Percentiles rank a stretch among this genome's conserved stretches.
These are phyloP conservation scores for Nothobranchius kuhntae DNA, from an alignment of 2,113 vertebrate species.

Conservation along the genomic window DNA sequence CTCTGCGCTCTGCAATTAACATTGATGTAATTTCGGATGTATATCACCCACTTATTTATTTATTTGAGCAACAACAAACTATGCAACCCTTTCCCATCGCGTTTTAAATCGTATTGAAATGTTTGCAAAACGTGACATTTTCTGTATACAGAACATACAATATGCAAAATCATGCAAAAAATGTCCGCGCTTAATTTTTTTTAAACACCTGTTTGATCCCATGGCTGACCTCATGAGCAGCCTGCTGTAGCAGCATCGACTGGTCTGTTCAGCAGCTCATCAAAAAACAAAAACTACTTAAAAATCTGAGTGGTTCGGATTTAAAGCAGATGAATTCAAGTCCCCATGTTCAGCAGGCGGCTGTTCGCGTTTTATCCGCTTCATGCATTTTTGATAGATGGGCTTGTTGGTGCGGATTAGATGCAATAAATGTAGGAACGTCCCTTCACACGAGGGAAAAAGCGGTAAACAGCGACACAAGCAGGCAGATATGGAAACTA, in stretches of 20 bases:
- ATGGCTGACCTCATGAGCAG: constrained; percentile 18
- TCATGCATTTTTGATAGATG: constrained; percentile 42
- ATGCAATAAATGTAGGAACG: constrained; percentile 19
- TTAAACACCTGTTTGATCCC: constrained; percentile 51
- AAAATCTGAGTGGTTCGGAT: background rate
- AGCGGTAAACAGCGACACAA: constrained; percentile 40
- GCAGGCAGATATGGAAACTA: background rate
- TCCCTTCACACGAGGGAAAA: constrained; percentile 8
- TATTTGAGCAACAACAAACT: background rate
- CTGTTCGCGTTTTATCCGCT: constrained; percentile 25
- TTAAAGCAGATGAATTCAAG: constrained; percentile 1
- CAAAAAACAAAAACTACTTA: background rate
- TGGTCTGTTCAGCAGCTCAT: background rate
- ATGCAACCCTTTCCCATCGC: background rate
- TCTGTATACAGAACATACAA: background rate
- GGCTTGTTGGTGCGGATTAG: constrained; percentile 41
- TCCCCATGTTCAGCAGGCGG: background rate
- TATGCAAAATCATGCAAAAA: background rate
- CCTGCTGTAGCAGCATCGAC: constrained; percentile 1
- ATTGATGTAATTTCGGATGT: background rate
- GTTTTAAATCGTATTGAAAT: background rate
- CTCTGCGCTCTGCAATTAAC: background rate
- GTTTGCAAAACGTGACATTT: background rate
- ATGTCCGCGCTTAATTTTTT: background rate
- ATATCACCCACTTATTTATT: constrained; percentile 6